phyloP scores from a whole-genome alignment of 2,888 invertebrate genomes.

The Perizoma flavofasciatum region DNA sequence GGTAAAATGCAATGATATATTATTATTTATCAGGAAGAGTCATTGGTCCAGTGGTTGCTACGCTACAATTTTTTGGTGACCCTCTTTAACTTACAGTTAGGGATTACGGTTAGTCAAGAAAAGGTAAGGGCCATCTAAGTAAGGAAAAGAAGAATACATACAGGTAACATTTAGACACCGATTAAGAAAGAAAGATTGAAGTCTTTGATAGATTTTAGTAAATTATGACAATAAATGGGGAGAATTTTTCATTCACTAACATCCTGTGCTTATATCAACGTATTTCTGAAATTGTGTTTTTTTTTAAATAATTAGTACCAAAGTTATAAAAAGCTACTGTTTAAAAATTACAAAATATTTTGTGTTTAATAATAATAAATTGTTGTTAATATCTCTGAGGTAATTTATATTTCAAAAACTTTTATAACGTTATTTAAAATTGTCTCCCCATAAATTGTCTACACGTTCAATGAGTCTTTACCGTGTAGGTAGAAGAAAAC shows the following conservation, averaged over 20 bases:
- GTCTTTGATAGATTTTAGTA: constrained; percentile 52
- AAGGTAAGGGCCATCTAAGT: constrained; percentile 63
- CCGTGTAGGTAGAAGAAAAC: constrained; percentile 75
- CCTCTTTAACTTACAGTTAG: constrained; percentile 62
- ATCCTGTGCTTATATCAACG: not conserved
- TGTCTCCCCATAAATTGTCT: constrained; percentile 62
- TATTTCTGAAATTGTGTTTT: not conserved
- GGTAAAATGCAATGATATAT: constrained; percentile 81
- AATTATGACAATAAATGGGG: constrained; percentile 58
- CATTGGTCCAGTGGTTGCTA: constrained; percentile 56
- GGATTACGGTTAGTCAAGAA: constrained; percentile 57
- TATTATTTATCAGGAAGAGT: constrained; percentile 77
- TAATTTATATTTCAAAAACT: not conserved
- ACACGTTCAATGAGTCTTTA: constrained; percentile 57
- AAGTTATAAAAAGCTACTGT: not conserved
- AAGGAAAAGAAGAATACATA: constrained; percentile 66
- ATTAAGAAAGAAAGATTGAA: constrained; percentile 66
- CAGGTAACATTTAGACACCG: constrained; percentile 75
- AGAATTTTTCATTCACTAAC: constrained; percentile 25
- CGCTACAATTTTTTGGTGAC: constrained; percentile 68
- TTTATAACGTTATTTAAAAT: constrained; percentile 10
- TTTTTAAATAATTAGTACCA: not conserved
- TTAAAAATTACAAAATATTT: not conserved
- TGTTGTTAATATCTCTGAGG: too few relatives aligned
- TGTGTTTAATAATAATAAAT: not conserved